phyloP scores from a whole-genome alignment of 2,888 invertebrate species.

The Sarcophaga variegata region DNA sequence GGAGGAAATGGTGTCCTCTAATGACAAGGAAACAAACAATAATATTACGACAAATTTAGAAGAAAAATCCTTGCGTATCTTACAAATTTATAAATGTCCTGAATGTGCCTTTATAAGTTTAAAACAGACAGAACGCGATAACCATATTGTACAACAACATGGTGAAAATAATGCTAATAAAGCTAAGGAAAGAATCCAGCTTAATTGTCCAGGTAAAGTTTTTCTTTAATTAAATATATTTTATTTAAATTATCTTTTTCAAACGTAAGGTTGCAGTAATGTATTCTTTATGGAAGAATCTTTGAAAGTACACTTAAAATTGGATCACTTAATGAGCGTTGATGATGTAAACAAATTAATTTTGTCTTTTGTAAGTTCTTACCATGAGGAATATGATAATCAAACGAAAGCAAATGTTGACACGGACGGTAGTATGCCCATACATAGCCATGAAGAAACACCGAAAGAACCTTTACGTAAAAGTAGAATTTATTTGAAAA shows the following conservation, averaged over 20 bases:
- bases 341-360: conserved; percentile 81
- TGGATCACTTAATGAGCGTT: conserved; percentile 87
- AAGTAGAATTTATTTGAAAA: conserved; percentile 80
- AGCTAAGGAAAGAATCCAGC: conserved; percentile 75
- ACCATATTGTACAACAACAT: conserved; percentile 70
- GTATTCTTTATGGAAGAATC: conserved; percentile 86
- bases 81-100: conserved; percentile 75
- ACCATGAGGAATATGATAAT: background rate
- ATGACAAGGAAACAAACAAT: conserved; percentile 14
- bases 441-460: background rate
- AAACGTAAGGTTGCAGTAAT: conserved; percentile 84
- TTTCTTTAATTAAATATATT: background rate
- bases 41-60: conserved; percentile 27
- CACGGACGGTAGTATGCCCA: background rate
- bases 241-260: background rate
- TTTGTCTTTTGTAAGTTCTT: background rate
- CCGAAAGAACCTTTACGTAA: conserved; percentile 72
- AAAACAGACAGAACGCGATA: conserved; percentile 68
- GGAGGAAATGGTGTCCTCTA: background rate
- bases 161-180: background rate
- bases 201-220: conserved; percentile 84
- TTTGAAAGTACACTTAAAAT: conserved; percentile 85
- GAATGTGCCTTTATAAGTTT: conserved; percentile 78
- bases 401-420: background rate
- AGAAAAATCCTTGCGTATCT: conserved; percentile 3